phyloP scores from a whole-genome alignment of 2,797 vertebrate species.

The Morus bassanus region DNA sequence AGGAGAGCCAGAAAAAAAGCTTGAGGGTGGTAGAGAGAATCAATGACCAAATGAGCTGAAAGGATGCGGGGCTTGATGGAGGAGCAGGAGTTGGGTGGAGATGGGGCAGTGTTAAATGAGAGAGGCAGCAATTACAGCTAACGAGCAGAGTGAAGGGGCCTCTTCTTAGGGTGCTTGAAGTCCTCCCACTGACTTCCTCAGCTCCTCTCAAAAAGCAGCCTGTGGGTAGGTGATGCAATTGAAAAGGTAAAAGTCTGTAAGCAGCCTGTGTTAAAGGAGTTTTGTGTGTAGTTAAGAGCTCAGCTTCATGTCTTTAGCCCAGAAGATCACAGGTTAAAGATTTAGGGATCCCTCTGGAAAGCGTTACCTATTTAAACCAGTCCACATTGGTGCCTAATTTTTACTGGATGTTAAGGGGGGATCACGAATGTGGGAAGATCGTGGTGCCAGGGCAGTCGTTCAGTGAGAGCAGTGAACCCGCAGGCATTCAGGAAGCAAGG shows the following conservation, averaged over 20 bases:
- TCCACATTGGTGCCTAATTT: background rate
- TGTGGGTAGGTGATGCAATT: background rate
- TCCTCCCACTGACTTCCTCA: background rate
- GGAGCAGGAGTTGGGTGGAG: background rate
- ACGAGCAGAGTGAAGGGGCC: background rate
- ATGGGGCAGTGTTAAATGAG: background rate
- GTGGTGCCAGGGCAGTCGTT: rapidly evolving
- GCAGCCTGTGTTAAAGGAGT: background rate
- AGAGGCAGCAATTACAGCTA: background rate
- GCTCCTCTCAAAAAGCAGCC: background rate
- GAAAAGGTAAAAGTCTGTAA: background rate
- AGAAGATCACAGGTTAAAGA: background rate
- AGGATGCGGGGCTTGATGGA: background rate
- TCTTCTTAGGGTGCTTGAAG: background rate
- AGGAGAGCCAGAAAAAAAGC: background rate
- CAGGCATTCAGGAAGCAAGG: background rate
- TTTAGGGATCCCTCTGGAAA: background rate
- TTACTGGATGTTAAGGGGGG: background rate
- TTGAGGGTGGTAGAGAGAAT: background rate
- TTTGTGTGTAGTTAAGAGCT: background rate
- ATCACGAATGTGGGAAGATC: background rate
- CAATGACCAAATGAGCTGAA: background rate
- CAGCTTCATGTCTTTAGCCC: background rate
- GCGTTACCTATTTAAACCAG: background rate
- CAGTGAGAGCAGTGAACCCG: background rate